Base-by-base conservation (phyloP, 2,113 vertebrate genomes). In the Poeciliopsis occidentalis region DNA sequence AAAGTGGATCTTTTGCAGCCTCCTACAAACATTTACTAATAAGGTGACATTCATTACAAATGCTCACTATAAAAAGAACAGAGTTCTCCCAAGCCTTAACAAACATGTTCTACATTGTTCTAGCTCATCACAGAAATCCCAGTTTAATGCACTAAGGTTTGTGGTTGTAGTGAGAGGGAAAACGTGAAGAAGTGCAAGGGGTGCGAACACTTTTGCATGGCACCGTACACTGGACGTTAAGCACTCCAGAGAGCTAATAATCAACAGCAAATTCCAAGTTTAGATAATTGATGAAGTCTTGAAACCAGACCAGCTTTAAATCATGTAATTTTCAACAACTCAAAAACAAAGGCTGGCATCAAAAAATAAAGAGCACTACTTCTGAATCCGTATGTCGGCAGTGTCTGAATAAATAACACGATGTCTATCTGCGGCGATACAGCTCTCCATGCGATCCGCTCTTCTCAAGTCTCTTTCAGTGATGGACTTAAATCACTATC, bases 211-310 rank as follows among this genome's bases (percentile, higher is more conserved):
- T 75, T 76, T 80, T 84, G 74, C 70, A 78, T 72, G 87, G 76
- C 78, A 31, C 39, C 60, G 37, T 67, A 71, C 63, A 70, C 76
- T 78, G 66, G 63, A 71, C 87, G 81, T 74, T 76, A 81, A 89
- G 89, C 78, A 69, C 87, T 85, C 82, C 41, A 75, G 79, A 84
- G 84, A 88, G 79, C 78, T 83, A 76, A 88, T 79, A 84, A 87
- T 86, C 76, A 83, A 75, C 68, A 78, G 66, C 77, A 51, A 85
- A 79, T 78, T 73, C 30, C 3, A 26, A 62, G 71, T 76, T 67
- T 89, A 60, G 81, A 87, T 87, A 92, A 91, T 90, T 86, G 89
- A 91, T 88, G 78, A 86, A 79, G 71, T 84, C 78, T 75, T 79
- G 74, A 84, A 88, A 86, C 62, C 81, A 82, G 79, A 86, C 74